Base-by-base conservation (phyloP, 2,888 invertebrate genomes). In the Troides oblongomaculatus region DNA sequence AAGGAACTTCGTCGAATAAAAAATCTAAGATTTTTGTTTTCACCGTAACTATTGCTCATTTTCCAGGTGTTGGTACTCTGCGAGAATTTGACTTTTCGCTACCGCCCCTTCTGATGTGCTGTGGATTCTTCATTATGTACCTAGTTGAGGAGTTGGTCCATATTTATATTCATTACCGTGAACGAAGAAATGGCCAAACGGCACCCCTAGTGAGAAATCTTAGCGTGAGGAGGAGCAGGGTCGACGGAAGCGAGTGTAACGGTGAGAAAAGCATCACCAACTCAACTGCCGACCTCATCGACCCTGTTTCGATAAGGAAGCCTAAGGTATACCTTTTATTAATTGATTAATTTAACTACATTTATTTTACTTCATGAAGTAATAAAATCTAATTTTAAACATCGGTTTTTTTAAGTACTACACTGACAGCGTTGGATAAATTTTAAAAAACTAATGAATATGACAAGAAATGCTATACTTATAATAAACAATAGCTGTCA, bases 131-230 rank as follows among this genome's bases (percentile, higher is more conserved):
- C 85, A 86, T 94, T 36, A 96, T 96, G 94, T 96, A 95, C 80
- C 87, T 96, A 12, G 94, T 97, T n/a, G 97, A 97, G 77, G 97
- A 97, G 80, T 76, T 95, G 63, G 96, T 97, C 2, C 97, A 97
- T 79, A 81, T 94, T 63, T 95, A 96, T 81, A 90, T 97, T 65
- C 93, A 94, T 79, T 81, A 86, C 7, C 84, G 94, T 60, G 93
- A 93, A 76, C 86, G 83, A 72, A 85, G 76, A 70, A 85, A 81
- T 70, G 86, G 87, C 0, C 76, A 80, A 25, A 67, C 76, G 1
- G 73, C 87, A 18, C 87, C 86, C 0, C 79, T 93, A 0, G 92
- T 91, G 50, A 83, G 93, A 70, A 92, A 91, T 73, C 78, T 93
- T 18, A 93, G 93, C 73, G 78, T 93, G 30, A 82, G 93, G 39